phyloP scores from a whole-genome alignment of 92 coral and sea anemone genomes.

The Porites lobata region DNA sequence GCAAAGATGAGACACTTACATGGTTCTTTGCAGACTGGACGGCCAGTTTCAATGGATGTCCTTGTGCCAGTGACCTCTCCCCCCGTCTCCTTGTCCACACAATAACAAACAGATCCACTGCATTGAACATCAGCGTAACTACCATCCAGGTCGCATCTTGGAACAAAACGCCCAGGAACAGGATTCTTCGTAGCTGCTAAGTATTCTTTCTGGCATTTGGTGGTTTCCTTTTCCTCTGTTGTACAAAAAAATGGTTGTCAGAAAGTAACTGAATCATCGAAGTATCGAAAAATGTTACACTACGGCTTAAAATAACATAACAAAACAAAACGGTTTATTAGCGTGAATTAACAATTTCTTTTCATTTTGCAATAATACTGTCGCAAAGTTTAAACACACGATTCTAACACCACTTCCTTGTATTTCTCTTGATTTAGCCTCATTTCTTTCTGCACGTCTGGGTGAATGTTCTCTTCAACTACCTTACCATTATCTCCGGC shows the following conservation, averaged over 20 bases:
- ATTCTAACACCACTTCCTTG: too few species aligned
- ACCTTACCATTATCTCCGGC: too few species aligned
- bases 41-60: conserved; percentile 66
- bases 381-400: too few species aligned
- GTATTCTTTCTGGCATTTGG: conserved; percentile 83
- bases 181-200: conserved; percentile 56
- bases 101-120: conserved; percentile 85
- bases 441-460: too few species aligned
- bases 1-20: neutral
- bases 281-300: too few species aligned
- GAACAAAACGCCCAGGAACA: conserved; percentile 71
- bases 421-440: too few species aligned
- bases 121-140: conserved; percentile 88
- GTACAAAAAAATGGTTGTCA: neutral
- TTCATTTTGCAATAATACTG: too few species aligned
- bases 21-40: conserved; percentile 72
- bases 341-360: too few species aligned
- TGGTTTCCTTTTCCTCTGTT: conserved; percentile 38
- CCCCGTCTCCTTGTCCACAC: conserved; percentile 82
- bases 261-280: neutral
- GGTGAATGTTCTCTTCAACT: too few species aligned
- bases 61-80: conserved; percentile 84
- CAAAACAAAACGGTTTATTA: too few species aligned
- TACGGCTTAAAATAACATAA: too few species aligned
- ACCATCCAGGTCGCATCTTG: conserved; percentile 86